A percentile compares a stretch with the other conserved stretches of the same genome.
phyloP scores from a whole-genome alignment of 2,888 invertebrate genomes.

The Onthophagus sagittarius region DNA sequence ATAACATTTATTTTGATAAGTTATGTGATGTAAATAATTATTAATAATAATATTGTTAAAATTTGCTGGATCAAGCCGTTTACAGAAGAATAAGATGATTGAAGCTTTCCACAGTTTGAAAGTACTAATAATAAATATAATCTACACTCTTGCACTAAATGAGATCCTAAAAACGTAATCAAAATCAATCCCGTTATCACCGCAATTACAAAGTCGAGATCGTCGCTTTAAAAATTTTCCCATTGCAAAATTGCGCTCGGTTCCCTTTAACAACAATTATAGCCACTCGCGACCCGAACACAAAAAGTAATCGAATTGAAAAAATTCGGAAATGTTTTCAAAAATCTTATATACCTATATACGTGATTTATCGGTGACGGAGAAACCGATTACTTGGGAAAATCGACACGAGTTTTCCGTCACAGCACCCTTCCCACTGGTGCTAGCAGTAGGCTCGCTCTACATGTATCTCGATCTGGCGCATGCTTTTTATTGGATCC shows the following conservation, averaged over 20 bases:
- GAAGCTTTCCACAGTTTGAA: neutral
- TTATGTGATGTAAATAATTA: too few relatives aligned
- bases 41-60: too few relatives aligned
- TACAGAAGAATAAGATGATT: neutral
- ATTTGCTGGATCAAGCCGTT: too few relatives aligned
- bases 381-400: conserved; percentile 35
- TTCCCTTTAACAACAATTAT: too few relatives aligned
- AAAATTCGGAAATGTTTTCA: neutral
- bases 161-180: neutral
- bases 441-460: conserved; percentile 40
- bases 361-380: conserved; percentile 15
- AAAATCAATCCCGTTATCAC: neutral
- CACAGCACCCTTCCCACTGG: conserved; percentile 43
- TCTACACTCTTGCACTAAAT: conserved; percentile 1
- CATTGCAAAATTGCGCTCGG: too few relatives aligned
- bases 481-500: conserved; percentile 27
- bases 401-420: conserved; percentile 36
- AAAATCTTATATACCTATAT: neutral
- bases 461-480: conserved; percentile 34
- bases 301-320: neutral
- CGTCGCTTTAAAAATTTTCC: too few relatives aligned
- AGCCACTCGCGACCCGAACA: neutral
- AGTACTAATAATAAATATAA: neutral
- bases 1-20: too few relatives aligned
- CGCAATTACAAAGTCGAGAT: neutral